These are phyloP conservation scores for Elanoides forficatus DNA, from an alignment of 2,113 vertebrate species.

Conservation along the genomic window DNA sequence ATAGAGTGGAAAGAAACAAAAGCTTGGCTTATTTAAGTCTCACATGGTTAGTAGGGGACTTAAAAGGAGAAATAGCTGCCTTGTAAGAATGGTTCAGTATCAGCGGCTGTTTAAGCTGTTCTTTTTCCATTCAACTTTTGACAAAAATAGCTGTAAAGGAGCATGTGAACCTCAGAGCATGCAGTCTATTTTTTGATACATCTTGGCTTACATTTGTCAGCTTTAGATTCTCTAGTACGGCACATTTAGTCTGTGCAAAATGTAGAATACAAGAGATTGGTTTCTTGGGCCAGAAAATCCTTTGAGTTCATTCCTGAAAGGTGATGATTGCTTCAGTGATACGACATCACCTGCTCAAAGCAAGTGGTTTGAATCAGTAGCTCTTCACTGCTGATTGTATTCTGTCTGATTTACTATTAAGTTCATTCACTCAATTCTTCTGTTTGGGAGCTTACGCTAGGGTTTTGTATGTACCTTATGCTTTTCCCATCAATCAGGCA, in stretches of 20 bases:
- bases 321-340: background rate
- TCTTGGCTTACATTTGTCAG: background rate
- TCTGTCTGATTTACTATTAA: background rate
- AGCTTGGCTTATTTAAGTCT: background rate
- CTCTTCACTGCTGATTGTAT: background rate
- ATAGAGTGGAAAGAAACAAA: background rate
- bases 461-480: background rate
- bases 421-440: background rate
- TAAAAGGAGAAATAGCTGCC: background rate
- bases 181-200: background rate
- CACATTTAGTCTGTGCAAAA: background rate
- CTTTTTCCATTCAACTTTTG: conserved; percentile 13
- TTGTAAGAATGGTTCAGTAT: background rate
- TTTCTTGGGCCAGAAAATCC: background rate
- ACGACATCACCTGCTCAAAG: background rate
- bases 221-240: background rate
- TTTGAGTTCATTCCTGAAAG: background rate
- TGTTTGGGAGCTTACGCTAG: background rate
- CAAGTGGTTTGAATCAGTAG: background rate
- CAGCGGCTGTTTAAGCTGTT: background rate
- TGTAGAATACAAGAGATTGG: background rate
- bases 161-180: background rate
- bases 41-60: background rate
- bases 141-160: conserved; percentile 20
- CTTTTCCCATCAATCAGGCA: background rate